phyloP scores from a whole-genome alignment of 2,113 vertebrate genomes.

The Hemiprocne comata region DNA sequence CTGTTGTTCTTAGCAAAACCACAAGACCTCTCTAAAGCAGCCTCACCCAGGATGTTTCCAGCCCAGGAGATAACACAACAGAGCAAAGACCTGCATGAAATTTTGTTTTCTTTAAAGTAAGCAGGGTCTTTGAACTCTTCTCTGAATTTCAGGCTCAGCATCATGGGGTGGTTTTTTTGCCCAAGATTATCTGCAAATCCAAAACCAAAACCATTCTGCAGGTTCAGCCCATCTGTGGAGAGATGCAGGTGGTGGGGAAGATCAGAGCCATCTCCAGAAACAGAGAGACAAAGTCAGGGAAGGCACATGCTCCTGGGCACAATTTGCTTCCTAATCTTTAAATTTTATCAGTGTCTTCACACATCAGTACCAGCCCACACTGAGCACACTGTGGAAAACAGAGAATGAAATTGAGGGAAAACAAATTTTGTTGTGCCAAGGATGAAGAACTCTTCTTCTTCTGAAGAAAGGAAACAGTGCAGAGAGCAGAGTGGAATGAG shows the following conservation, averaged over 20 bases:
- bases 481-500: not conserved
- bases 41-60: not conserved
- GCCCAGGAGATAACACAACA: not conserved
- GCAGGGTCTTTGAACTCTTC: not conserved
- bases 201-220: not conserved
- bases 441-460: not conserved
- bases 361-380: not conserved
- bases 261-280: not conserved
- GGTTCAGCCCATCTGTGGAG: not conserved
- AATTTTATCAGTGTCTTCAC: not conserved
- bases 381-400: rapidly evolving
- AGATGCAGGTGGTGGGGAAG: too few relatives aligned
- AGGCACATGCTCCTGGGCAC: rapidly evolving
- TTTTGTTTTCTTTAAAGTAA: not conserved
- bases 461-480: not conserved
- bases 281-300: rapidly evolving
- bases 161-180: not conserved
- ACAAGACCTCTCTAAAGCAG: not conserved
- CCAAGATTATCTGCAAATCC: not conserved
- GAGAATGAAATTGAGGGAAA: not conserved
- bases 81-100: rapidly evolving
- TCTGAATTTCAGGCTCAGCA: not conserved
- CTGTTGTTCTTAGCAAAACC: conserved; percentile 17
- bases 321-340: not conserved
- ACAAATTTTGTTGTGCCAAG: not conserved